Base-by-base conservation (phyloP, 2,888 invertebrate species). In the Bombyx huttoni region DNA sequence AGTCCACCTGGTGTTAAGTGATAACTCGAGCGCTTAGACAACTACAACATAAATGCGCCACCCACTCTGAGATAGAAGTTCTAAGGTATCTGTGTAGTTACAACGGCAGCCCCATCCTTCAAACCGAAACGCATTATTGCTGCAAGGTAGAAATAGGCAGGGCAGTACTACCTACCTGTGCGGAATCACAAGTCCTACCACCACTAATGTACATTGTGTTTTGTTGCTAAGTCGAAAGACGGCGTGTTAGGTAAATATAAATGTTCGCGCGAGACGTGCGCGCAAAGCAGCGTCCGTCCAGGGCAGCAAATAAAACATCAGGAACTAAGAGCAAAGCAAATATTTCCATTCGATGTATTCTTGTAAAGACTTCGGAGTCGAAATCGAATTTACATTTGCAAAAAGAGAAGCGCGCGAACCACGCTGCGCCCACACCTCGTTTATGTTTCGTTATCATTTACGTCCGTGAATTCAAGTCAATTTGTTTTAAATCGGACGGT, bases 381-480 rank as follows among this genome's bases (percentile, higher is more conserved):
- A 62, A 74, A 75, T 76, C 73, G 68, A 71, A 75, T 78, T 78
- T 76, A 68, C 71, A 74, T 76, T 69, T 65, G 64, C 65, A 65
- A 73, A 40, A 40, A 40, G n/a, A 66, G 63, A 68, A 63, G 61
- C 60, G 64, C 58, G 62, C 59, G 59, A 61, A 57, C 50, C 62
- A 57, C 54, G 60, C 61, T 62, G 64, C 70, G 67, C 75, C 68
- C 71, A 75, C 78, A 73, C 75, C 64, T 75, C 67, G 63, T 56
- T 66, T 61, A 59, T 59, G 61, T 70, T 69, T 64, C 65, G 65
- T 73, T 72, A 74, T 70, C 71, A 60, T 67, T 63, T 60, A 65
- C 61, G 62, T 64, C 65, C 65, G 61, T 40, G 12, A 40, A 3
- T 40, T 40, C 12, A 6, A 12, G 3, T 40, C 2, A 40, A 40